phyloP scores from a whole-genome alignment of 2,113 vertebrate species.

The Oreamnos americanus region DNA sequence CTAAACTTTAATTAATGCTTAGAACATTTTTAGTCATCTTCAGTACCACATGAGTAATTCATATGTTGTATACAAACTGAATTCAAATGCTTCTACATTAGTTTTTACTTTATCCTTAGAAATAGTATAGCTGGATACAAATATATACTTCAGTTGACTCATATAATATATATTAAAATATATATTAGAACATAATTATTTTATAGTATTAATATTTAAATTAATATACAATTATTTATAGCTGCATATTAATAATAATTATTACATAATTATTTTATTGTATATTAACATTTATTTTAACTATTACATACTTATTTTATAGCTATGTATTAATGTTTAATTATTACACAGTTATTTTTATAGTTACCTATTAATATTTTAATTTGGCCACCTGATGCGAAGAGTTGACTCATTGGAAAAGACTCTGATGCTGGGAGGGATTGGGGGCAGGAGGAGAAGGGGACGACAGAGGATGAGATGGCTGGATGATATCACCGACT shows the following conservation, averaged over 20 bases:
- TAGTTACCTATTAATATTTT: background rate
- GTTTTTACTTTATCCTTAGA: background rate
- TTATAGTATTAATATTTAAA: background rate
- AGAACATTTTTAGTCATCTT: background rate
- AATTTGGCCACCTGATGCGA: rapidly evolving
- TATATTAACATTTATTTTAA: background rate
- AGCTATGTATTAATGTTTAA: background rate
- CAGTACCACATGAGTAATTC: background rate
- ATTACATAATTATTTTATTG: background rate
- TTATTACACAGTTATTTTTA: background rate
- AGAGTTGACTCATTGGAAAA: no score
- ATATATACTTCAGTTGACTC: background rate
- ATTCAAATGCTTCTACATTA: background rate
- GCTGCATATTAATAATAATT: background rate
- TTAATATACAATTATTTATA: background rate
- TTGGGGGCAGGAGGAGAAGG: no score
- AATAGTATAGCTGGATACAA: background rate
- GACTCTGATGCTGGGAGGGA: no score
- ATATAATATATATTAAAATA: background rate
- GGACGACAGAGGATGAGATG: no score
- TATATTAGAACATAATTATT: background rate
- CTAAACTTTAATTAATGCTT: background rate
- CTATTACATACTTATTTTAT: background rate
- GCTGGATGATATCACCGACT: no score
- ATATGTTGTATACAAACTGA: background rate